phyloP scores from a whole-genome alignment of 2,113 vertebrate species.

The Bucco capensis region DNA sequence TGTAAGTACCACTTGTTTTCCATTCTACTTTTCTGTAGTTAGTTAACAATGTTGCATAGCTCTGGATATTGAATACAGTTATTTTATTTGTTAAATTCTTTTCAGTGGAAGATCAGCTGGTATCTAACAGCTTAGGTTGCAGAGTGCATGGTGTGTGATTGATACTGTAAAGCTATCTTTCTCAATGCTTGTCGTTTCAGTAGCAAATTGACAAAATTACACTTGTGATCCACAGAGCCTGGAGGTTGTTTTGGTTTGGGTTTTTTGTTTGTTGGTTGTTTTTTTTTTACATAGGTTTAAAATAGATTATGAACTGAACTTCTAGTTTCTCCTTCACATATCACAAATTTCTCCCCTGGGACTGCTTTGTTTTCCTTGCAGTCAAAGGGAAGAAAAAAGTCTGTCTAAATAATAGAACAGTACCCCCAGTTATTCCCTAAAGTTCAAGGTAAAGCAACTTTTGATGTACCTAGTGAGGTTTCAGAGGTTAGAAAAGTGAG shows the following conservation, averaged over 20 bases:
- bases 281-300: not conserved
- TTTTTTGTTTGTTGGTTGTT: too few relatives aligned
- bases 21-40: not conserved
- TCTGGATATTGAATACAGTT: not conserved
- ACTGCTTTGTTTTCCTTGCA: not conserved
- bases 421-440: not conserved
- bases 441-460: slow-evolving; percentile 7
- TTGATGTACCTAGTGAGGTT: not conserved
- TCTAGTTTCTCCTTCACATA: not conserved
- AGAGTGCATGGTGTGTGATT: not conserved
- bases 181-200: not conserved
- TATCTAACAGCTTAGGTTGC: not conserved
- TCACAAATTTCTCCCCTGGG: not conserved
- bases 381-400: not conserved
- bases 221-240: not conserved
- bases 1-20: slow-evolving; percentile 46
- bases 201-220: not conserved
- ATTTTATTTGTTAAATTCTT: not conserved
- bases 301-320: not conserved
- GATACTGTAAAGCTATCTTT: not conserved
- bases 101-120: not conserved
- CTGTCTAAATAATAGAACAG: not conserved
- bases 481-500: not conserved
- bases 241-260: too few relatives aligned
- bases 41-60: not conserved